Percentiles rank a stretch among this genome's conserved stretches.
Evolutionary conservation across 2,888 invertebrate species (phyloP).

Genomic region (Lasius fuliginosus): DNA sequence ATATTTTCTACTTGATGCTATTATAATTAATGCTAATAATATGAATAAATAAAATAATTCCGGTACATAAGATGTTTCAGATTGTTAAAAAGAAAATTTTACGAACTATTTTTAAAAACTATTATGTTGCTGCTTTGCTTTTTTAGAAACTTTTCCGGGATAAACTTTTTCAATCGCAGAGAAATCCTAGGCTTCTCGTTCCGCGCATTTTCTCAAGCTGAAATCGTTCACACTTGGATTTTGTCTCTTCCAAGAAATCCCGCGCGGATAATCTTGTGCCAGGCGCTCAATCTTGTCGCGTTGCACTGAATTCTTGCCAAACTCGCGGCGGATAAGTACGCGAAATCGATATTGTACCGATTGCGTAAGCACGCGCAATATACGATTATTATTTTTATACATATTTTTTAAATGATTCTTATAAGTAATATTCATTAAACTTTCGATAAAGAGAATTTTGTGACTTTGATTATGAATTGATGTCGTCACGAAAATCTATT

Average conservation of each 20-base stretch:
- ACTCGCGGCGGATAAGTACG: neutral
- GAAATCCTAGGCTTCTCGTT: constrained; percentile 19
- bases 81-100: neutral
- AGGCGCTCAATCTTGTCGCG: constrained; percentile 33
- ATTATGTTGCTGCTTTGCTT: neutral
- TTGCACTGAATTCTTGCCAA: constrained; percentile 40
- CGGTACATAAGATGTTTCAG: neutral
- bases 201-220: constrained; percentile 4
- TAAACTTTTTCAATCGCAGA: constrained; percentile 21
- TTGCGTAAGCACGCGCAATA: neutral
- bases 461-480: neutral
- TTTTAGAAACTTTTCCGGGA: neutral
- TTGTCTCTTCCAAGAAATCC: constrained; percentile 48
- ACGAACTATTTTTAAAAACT: neutral
- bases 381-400: neutral
- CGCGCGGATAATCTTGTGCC: constrained; percentile 36
- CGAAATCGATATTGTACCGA: constrained; percentile 39
- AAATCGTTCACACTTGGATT: constrained; percentile 49
- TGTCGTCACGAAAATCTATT: neutral
- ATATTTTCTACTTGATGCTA: neutral
- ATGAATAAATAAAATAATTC: neutral
- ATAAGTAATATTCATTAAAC: neutral
- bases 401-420: neutral
- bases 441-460: neutral
- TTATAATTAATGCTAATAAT: neutral